Evolutionary conservation across 2,888 invertebrate genomes (phyloP).

Genomic region (Idaea aversata): DNA sequence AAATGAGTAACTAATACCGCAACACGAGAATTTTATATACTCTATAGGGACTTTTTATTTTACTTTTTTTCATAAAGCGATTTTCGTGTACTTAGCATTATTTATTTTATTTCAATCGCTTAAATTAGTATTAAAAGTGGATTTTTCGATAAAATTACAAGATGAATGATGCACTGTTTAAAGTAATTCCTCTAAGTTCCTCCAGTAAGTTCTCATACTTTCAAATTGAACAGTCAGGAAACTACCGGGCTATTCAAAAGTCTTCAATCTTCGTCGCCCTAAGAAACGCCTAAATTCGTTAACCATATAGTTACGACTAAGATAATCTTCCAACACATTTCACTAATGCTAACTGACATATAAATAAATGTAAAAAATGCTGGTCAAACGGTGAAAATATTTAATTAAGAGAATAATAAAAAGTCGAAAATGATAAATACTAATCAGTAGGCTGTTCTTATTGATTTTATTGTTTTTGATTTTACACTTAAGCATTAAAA

Average conservation of each 20-base stretch:
- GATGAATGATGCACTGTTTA: too few relatives aligned
- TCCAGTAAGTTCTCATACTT: neutral
- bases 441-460: neutral
- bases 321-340: neutral
- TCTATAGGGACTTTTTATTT: too few relatives aligned
- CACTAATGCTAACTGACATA: neutral
- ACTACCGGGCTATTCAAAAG: neutral
- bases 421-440: neutral
- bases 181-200: too few relatives aligned
- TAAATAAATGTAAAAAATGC: slow-evolving; percentile 6
- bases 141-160: too few relatives aligned
- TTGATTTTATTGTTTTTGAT: neutral
- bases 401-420: neutral
- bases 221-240: neutral
- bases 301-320: neutral
- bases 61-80: too few relatives aligned
- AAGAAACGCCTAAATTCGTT: neutral
- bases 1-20: too few relatives aligned
- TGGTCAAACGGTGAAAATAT: neutral
- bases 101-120: too few relatives aligned
- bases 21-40: too few relatives aligned
- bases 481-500: slow-evolving; percentile 7
- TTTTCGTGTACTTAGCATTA: too few relatives aligned
- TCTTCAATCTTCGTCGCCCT: neutral
- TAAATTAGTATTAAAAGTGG: too few relatives aligned